Base-by-base conservation (phyloP, 2,113 vertebrate genomes). In the Sardina pilchardus region DNA sequence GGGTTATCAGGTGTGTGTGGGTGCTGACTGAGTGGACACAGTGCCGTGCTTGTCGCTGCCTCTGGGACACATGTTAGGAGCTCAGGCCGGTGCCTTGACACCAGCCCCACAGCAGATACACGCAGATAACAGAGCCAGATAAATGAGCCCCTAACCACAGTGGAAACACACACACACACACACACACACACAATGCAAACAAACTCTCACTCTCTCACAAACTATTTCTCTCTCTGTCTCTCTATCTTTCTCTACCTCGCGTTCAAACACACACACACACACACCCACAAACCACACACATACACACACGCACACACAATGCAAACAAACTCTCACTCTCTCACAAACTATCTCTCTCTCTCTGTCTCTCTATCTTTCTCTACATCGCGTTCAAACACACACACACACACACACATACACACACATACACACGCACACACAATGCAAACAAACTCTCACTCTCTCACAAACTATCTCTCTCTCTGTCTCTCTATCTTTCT, bases 1-100 rank as follows among this genome's bases (percentile, higher is more conserved):
- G 78, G 50, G 84, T 88, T 81, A 88, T 88, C 86, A 86, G 39
- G 36, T 88, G 89, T 92, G 89, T 92, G 89, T 91, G 88, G 82
- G 90, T 90, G 89, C 89, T 88, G 80, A 87, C 83, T 86, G 71
- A 85, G 80, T 50, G 83, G 81, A 88, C 67, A 63, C 83, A 82
- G 87, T 81, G 53, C 56, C 59, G 42, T 82, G 84, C 19, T 84
- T 86, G 83, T 90, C 30, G 50, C 53, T 48, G 80, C 44, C 81
- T 71, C n/a, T 59, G 26, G 17, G 67, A 87, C 87, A 89, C 59
- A 87, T 88, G 90, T 89, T 81, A 85, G 85, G 78, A 84, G 59
- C 45, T 71, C 83, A 67, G 78, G 86, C 87, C 48, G 82, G 53
- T 88, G 82, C 53, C 85, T 84, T 45, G 24, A 83, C 81, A 47